Conservation (phyloP, 2,888 invertebrate genomes). For the Falcaria lacertinaria region DNA sequence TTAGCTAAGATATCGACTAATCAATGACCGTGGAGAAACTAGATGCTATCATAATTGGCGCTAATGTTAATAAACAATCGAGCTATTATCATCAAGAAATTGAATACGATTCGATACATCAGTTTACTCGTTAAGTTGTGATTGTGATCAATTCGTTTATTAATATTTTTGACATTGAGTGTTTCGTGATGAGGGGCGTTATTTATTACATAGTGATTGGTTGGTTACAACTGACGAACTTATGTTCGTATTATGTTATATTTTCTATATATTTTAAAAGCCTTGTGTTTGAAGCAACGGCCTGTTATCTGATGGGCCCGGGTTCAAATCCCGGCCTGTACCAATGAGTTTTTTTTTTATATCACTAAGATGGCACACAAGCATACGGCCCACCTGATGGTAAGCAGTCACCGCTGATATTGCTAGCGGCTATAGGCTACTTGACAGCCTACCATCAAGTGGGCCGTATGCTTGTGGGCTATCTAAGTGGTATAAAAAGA, state of each 20-base stretch:
- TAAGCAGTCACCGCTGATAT: too few species aligned
- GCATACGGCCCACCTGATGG: too few species aligned
- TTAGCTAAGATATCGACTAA: slow-evolving; percentile 5
- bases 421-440: too few species aligned
- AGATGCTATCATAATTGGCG: slow-evolving; percentile 27
- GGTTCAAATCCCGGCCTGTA: too few species aligned
- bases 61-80: slow-evolving; percentile 28
- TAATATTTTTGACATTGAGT: slow-evolving; percentile 4
- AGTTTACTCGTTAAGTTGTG: background rate
- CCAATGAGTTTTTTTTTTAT: too few species aligned
- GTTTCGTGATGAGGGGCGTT: background rate
- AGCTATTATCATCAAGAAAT: slow-evolving; percentile 11
- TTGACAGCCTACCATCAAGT: too few species aligned
- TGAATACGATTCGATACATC: slow-evolving; percentile 8
- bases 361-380: too few species aligned
- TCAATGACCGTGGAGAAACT: slow-evolving; percentile 18
- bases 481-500: too few species aligned
- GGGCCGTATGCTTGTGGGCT: too few species aligned
- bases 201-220: background rate
- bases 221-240: background rate
- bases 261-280: too few species aligned
- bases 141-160: background rate
- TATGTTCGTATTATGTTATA: background rate
- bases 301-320: too few species aligned
- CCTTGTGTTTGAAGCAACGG: too few species aligned